Evolutionary conservation across 2,113 vertebrate species (phyloP), one percentile per base, ranked within the genome.

Genomic region (Nansenia antarctica): DNA sequence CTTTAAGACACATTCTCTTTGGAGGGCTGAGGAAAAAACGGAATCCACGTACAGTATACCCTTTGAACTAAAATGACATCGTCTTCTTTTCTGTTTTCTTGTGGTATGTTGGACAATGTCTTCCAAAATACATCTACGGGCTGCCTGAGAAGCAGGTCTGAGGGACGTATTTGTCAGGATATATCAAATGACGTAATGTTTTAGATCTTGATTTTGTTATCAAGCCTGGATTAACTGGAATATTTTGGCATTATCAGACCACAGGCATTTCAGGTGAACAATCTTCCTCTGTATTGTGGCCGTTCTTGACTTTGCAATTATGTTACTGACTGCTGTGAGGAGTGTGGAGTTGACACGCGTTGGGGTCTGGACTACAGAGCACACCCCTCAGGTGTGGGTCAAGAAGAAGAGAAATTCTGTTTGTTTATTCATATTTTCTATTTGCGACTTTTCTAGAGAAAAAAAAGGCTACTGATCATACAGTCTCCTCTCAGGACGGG

Each of bases 401-500:
- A 78, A 76, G 58, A 73, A 61, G 54, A 29, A 12, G 3, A 15
- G 31, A 0, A 45, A 14, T 39, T 24, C 29, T 49, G 34, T 34
- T 52, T 76, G 30, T 72, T 52, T 62, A 29, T 60, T 30, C 57
- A 47, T 58, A 58, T 71, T 72, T 80, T 77, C 52, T 67, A 70
- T 72, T 71, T 58, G 68, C 69, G 54, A 79, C 67, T 77, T 77
- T 85, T 84, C 72, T 15, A 60, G 53, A 49, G 22, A 76, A 52
- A 65, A 22, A 77, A 83, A 84, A 26, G 77, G 86, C 88, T 90
- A 89, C 88, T 91, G 87, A 88, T 64, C 67, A 66, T 22, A 35
- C 69, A 59, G 52, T 59, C 62, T 86, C 80, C 39, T 73, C 75
- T 87, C 85, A 84, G 80, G 76, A 78, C 65, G 58, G 84, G 74